Evolutionary conservation across 2,113 vertebrate species (phyloP).

Genomic region (Hystrix brachyura): DNA sequence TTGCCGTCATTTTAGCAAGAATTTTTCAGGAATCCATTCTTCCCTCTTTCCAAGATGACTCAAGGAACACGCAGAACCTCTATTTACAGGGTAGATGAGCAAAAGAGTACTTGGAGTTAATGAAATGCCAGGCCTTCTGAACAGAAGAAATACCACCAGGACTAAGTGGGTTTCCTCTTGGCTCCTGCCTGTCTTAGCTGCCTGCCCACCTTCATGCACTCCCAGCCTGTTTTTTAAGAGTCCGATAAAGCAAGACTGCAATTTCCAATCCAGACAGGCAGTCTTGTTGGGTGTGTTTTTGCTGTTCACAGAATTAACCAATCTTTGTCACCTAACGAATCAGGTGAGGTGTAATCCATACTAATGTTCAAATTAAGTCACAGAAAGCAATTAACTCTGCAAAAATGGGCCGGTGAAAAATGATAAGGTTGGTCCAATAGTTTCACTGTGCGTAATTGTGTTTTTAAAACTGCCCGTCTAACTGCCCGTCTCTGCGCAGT

Average conservation of each 20-base stretch:
- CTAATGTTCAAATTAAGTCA: constrained; percentile 13
- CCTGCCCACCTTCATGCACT: constrained; percentile 62
- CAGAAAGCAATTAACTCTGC: constrained; percentile 49
- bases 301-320: constrained; percentile 36
- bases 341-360: constrained; percentile 54
- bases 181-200: constrained; percentile 19
- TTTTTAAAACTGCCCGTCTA: neutral
- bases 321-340: neutral
- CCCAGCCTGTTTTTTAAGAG: constrained; percentile 62
- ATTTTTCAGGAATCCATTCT: constrained; percentile 72
- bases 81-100: constrained; percentile 80
- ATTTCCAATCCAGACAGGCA: constrained; percentile 46
- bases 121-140: constrained; percentile 73
- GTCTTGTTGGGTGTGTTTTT: neutral
- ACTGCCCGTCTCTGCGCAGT: neutral
- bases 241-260: neutral
- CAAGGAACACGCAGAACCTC: constrained; percentile 73
- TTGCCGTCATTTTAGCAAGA: constrained; percentile 34
- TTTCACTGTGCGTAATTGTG: constrained; percentile 58
- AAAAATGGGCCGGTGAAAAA: constrained; percentile 64
- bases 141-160: constrained; percentile 78
- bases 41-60: constrained; percentile 77
- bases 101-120: constrained; percentile 72
- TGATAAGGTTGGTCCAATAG: neutral
- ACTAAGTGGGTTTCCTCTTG: constrained; percentile 33